Evolutionary conservation across 2,888 invertebrate species (phyloP).

Genomic region (Leucoptera coffeella): DNA sequence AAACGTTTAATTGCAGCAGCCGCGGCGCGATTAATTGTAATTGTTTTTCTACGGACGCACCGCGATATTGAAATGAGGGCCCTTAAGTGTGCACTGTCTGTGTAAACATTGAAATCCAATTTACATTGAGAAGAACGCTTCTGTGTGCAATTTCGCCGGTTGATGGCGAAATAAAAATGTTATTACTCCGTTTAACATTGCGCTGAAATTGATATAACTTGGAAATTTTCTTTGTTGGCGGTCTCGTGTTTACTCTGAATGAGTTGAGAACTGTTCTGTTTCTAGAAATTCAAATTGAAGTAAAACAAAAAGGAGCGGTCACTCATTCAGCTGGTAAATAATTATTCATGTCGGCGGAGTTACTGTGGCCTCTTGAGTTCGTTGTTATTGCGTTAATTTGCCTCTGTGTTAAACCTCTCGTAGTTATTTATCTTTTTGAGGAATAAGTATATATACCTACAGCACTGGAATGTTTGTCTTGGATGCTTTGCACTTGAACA

Average conservation of each 20-base stretch:
- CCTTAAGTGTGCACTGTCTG: slow-evolving; percentile 1
- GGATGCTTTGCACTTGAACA: no score
- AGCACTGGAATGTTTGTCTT: no score
- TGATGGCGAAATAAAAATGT: slow-evolving; percentile 25
- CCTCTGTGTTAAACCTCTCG: no score
- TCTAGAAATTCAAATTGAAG: background rate
- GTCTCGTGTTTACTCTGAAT: slow-evolving; percentile 16
- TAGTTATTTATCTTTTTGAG: no score
- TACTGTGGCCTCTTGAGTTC: no score
- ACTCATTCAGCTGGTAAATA: slow-evolving; percentile 1
- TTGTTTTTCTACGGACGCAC: no score
- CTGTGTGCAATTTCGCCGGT: slow-evolving; percentile 14
- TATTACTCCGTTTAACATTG: slow-evolving; percentile 23
- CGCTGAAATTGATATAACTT: slow-evolving; percentile 23
- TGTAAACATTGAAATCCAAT: slow-evolving; percentile 8
- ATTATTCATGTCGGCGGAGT: no score
- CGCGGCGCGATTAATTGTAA: no score
- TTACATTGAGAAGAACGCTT: slow-evolving; percentile 10
- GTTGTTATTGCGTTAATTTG: no score
- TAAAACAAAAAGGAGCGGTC: background rate
- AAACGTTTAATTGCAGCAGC: no score
- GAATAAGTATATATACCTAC: no score
- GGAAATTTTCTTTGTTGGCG: slow-evolving; percentile 16
- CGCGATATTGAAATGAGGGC: no score
- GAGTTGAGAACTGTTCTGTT: slow-evolving; percentile 4